Conservation (phyloP, 37 sponge, comb jelly and placozoan genomes). For the Halichondria panicea region DNA sequence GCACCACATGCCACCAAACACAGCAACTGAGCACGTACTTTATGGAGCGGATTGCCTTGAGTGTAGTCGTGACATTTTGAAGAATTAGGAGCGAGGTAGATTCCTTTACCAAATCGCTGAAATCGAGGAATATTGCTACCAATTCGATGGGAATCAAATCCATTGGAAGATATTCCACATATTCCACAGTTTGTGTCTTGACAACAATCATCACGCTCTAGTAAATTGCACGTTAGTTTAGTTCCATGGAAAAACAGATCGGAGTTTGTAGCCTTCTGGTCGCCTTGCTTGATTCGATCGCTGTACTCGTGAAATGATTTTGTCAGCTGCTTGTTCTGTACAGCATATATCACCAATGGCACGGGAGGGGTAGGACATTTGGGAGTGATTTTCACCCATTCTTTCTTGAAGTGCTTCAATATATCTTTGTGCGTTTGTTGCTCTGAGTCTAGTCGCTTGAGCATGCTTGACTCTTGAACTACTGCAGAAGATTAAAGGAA, state of each 20-base stretch:
- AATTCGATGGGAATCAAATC: conserved; percentile 27
- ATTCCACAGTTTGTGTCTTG: conserved; percentile 30
- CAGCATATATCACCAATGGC: conserved; percentile 44
- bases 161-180: conserved; percentile 42
- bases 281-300: neutral
- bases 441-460: conserved; percentile 5
- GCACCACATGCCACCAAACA: conserved; percentile 56
- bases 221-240: conserved; percentile 20
- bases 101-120: conserved; percentile 63
- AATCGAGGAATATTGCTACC: conserved; percentile 2
- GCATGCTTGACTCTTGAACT: neutral
- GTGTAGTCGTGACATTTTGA: conserved; percentile 89
- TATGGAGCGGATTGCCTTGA: conserved; percentile 35
- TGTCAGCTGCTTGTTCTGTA: conserved; percentile 15
- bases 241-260: conserved; percentile 41
- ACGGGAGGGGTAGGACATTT: conserved; percentile 7
- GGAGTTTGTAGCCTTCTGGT: neutral
- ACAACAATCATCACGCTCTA: neutral
- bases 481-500: neutral
- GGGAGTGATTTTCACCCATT: conserved; percentile 35
- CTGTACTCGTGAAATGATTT: conserved; percentile 16
- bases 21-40: conserved; percentile 31
- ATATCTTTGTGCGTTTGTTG: conserved; percentile 38
- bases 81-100: conserved; percentile 79
- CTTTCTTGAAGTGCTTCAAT: conserved; percentile 17